A percentile compares a stretch with the other conserved stretches of the same genome.
Conservation (phyloP, 2,113 vertebrate species). For the Aleadryas rufinucha region DNA sequence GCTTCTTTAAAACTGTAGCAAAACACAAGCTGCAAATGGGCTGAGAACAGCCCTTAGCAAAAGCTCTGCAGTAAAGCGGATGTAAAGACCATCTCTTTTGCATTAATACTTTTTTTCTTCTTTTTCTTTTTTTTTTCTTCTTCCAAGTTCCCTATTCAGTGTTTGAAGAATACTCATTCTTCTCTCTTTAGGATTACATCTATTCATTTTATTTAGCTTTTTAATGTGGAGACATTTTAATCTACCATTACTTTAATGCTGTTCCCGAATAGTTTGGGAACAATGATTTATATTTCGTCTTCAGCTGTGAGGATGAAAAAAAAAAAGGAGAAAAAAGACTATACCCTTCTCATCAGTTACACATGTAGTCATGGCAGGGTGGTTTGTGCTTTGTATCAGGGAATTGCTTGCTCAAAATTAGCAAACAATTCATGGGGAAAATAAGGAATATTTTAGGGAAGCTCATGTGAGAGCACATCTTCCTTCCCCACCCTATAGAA, state of each 20-base stretch:
- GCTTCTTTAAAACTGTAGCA: conserved; percentile 16
- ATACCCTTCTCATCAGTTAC: conserved; percentile 12
- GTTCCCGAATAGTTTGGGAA: conserved; percentile 22
- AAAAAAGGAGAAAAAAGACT: neutral
- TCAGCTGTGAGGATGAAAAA: neutral
- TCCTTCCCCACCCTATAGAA: neutral
- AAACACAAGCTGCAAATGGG: conserved; percentile 17
- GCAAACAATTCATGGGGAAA: neutral
- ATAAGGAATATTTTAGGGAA: neutral
- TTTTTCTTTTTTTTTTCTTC: neutral
- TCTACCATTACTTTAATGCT: conserved; percentile 47
- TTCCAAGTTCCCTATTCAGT: conserved; percentile 40
- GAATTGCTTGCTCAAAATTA: neutral
- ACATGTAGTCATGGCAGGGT: neutral
- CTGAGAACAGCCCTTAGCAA: conserved; percentile 36
- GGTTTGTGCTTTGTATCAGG: neutral
- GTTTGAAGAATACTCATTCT: conserved; percentile 61
- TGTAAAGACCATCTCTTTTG: conserved; percentile 50
- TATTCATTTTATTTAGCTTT: conserved; percentile 62
- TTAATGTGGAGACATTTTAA: conserved; percentile 51
- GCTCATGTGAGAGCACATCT: neutral
- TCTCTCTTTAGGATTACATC: conserved; percentile 58
- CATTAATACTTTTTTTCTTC: conserved; percentile 9
- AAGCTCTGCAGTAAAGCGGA: neutral
- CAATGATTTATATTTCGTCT: conserved; percentile 9